Base-by-base conservation (phyloP, 1,140 invertebrate genomes). In the Diorhabda sublineata region DNA sequence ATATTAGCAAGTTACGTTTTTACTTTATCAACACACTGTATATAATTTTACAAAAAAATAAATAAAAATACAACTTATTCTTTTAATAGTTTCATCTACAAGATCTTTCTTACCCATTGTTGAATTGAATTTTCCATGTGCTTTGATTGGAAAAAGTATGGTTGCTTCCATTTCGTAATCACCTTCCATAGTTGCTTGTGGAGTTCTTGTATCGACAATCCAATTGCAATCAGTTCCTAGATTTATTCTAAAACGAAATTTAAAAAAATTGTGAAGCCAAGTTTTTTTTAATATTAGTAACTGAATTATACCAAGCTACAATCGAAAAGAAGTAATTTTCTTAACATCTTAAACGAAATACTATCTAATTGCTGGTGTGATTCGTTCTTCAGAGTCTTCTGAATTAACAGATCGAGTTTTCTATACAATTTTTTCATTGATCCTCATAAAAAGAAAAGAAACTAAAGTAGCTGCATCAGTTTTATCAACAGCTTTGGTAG, bases 101-200 rank as follows among this genome's bases (percentile, higher is more conserved):
- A 63, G 6, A 44, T 52, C 7, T 3, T 8, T 57, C 68, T 62
- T 63, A 75, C 74, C 43, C 45, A 73, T 6, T 5, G 66, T 71
- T 4, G 73, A 61, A 41, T 71, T 73, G 47, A 69, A 68, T 59
- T 56, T 68, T 61, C 72, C 74, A 57, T 75, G 11, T 43, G 71
- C 74, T 62, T 69, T 69, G 5, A 75, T 64, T 3, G 71, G 72
- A 61, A 75, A 71, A 2, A 75, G 45, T 1, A 75, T n/a, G 45
- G 73, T 69, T 4, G 71, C 74, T 26, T 45, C 68, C 8, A 75
- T 45, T 56, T 63, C 11, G 60, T 71, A 75, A 6, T 71, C 66
- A 42, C 69, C 69, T 47, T 73, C 68, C 67, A 73, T 69, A 58
- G 63, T 7, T 3, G 61, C 52, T 8, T 11, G 4, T n/a, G 68